Evolutionary conservation across 2,888 invertebrate genomes (phyloP).

Genomic region (Platycheirus rosarum): DNA sequence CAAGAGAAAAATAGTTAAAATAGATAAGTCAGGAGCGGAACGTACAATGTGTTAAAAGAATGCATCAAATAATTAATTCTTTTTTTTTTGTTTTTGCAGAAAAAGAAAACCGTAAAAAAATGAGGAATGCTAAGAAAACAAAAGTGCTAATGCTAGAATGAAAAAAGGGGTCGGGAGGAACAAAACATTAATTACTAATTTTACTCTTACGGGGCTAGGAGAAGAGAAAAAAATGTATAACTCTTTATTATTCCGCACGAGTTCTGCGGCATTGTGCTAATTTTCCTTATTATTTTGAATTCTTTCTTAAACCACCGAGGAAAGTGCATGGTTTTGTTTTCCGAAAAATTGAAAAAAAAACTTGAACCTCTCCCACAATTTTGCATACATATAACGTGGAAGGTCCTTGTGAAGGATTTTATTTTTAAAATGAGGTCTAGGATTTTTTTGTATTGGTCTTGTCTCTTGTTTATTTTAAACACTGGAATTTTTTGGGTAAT

Average conservation of each 20-base stretch:
- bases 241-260: conserved; percentile 33
- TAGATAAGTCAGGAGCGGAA: not conserved
- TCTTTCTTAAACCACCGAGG: not conserved
- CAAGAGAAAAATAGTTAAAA: conserved; percentile 8
- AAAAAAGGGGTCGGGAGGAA: not conserved
- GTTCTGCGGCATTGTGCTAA: conserved; percentile 49
- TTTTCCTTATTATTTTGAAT: not conserved
- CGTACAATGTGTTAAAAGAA: conserved; percentile 38
- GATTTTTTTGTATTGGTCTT: not conserved
- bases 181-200: conserved; percentile 66
- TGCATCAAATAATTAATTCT: conserved; percentile 47
- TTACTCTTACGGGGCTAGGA: conserved; percentile 48
- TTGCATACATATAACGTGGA: not conserved
- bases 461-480: too few relatives aligned
- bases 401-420: conserved; percentile 9
- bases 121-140: conserved; percentile 15
- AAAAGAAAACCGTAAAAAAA: conserved; percentile 5
- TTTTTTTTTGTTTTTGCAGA: not conserved
- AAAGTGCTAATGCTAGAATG: conserved; percentile 6
- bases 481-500: not conserved
- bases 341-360: not conserved
- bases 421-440: conserved; percentile 2
- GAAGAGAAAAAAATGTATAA: conserved; percentile 60
- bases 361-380: not conserved
- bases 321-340: not conserved